Evolutionary conservation across 2,113 vertebrate species (phyloP), one percentile per base, ranked within the genome.

Genomic region (Aleadryas rufinucha): DNA sequence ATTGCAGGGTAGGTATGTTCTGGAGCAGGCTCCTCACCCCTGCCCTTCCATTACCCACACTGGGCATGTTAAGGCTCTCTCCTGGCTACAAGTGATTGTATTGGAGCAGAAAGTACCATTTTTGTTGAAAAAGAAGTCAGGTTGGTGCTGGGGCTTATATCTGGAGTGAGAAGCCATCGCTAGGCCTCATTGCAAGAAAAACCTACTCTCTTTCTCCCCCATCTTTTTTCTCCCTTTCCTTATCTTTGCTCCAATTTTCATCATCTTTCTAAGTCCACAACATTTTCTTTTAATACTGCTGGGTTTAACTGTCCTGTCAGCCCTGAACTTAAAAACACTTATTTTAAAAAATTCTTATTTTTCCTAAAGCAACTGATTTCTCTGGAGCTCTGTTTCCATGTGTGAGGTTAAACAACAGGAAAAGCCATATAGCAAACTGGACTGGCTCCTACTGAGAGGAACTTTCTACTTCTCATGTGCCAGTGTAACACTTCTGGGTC

Each of bases 21-120:
- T 71, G 56, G 49, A 56, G 83, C 52, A 59, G 1, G 2, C n/a
- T 63, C 24, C n/a, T 70, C 24, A 0, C 49, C 42, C 52, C 66
- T 44, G 39, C 45, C 42, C 64, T 30, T 21, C 68, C 42, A 23
- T 50, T 9, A 6, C 3, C 60, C 27, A 14, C 27, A 2, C 63
- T 14, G 13, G 42, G 13, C 4, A 5, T 0, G 0, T 8, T 5
- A 49, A 26, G 14, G 35, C 21, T 59, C 57, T 26, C 11, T 57
- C 17, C 50, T 24, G 21, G 26, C 26, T 50, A 13, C 26, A 21
- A 5, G 26, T 24, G 31, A 18, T 0, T 31, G 19, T 11, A 45
- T 0, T 33, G 49, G 54, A 30, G 41, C 49, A 35, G 7, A 41
- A 92, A 83, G 8, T 8, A 4, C 2, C 13, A 16, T 11, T 76